These are phyloP conservation scores for Ernsta delagoae DNA, from an alignment of 2,888 invertebrate species.

Conservation along the genomic window DNA sequence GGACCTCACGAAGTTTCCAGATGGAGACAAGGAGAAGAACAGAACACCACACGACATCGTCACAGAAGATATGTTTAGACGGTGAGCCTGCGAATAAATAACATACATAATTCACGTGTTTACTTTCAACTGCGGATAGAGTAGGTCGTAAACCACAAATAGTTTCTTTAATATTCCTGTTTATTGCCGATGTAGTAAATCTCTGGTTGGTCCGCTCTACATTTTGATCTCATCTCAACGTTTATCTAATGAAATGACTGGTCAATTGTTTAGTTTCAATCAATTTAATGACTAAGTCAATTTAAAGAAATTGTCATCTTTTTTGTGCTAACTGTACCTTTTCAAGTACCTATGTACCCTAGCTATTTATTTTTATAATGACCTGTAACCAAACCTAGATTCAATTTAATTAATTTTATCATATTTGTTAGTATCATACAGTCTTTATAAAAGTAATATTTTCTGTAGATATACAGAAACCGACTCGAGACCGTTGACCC, in stretches of 20 bases:
- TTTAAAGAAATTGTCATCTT: not conserved
- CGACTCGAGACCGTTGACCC: constrained; percentile 92
- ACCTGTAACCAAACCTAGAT: not conserved
- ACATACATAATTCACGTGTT: not conserved
- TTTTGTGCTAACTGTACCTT: too few relatives aligned
- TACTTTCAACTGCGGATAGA: constrained; percentile 14
- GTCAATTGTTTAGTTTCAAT: too few relatives aligned
- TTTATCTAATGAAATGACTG: too few relatives aligned
- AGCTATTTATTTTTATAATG: not conserved
- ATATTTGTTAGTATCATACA: too few relatives aligned
- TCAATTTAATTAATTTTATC: too few relatives aligned
- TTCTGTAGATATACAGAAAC: constrained; percentile 90
- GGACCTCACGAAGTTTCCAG: constrained; percentile 68
- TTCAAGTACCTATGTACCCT: not conserved
- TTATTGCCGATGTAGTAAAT: constrained; percentile 14
- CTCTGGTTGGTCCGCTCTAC: constrained; percentile 5
- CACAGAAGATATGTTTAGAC: constrained; percentile 90
- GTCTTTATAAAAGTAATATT: too few relatives aligned
- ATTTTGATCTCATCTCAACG: constrained; percentile 8
- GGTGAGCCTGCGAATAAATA: constrained; percentile 53
- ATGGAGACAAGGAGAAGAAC: constrained; percentile 69
- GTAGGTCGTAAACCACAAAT: constrained; percentile 25
- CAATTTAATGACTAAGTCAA: not conserved
- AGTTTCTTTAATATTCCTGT: constrained; percentile 24
- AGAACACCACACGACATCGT: constrained; percentile 86